Evolutionary conservation across 2,888 invertebrate genomes (phyloP).

Genomic region (Euzophera pinguis): DNA sequence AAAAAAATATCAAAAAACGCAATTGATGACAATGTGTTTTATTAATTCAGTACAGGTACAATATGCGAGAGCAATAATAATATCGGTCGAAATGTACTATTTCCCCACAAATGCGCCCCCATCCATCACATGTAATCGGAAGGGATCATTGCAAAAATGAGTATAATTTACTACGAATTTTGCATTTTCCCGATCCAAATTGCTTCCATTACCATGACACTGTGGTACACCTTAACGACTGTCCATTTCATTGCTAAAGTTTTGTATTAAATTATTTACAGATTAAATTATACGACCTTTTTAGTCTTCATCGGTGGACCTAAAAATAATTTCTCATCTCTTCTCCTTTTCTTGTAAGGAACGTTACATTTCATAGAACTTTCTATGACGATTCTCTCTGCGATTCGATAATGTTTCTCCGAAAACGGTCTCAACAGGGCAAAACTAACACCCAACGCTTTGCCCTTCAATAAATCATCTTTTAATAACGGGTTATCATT

Average conservation of each 20-base stretch:
- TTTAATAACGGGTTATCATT: conserved; percentile 46
- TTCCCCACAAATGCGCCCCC: conserved; percentile 44
- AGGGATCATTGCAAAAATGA: conserved; percentile 71
- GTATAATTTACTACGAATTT: conserved; percentile 64
- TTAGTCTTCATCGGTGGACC: conserved; percentile 52
- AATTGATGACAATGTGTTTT: conserved; percentile 5
- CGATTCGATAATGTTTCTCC: conserved; percentile 58
- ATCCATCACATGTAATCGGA: conserved; percentile 72
- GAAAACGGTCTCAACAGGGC: conserved; percentile 56
- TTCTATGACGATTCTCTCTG: conserved; percentile 56
- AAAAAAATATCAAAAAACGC: neutral
- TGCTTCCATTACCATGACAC: conserved; percentile 63
- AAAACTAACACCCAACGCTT: conserved; percentile 56
- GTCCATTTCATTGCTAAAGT: conserved; percentile 41
- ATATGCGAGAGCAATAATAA: conserved; percentile 27
- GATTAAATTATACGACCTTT: conserved; percentile 29
- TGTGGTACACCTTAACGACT: conserved; percentile 53
- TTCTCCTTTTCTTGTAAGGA: conserved; percentile 44
- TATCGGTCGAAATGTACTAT: conserved; percentile 40
- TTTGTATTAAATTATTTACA: conserved; percentile 23
- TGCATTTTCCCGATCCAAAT: conserved; percentile 65
- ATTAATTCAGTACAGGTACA: conserved; percentile 16
- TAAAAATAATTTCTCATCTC: conserved; percentile 45
- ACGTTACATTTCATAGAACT: conserved; percentile 39
- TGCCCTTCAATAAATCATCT: conserved; percentile 60